A percentile compares a stretch with the other conserved stretches of the same genome.
Evolutionary conservation across 2,888 invertebrate genomes (phyloP).

Genomic region (Melanostoma scalare): DNA sequence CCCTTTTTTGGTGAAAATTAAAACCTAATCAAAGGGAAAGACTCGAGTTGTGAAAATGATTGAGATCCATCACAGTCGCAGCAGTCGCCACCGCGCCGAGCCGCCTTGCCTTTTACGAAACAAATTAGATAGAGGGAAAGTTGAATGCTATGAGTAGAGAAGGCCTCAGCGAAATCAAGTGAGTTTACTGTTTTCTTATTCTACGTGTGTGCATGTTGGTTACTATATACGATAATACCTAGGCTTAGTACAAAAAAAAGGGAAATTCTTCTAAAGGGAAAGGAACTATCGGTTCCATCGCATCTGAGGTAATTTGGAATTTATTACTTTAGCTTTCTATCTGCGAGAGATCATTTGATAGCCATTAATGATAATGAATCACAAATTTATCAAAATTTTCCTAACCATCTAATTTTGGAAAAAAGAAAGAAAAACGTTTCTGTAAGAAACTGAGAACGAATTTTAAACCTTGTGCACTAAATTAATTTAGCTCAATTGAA

Average conservation of each 20-base stretch:
- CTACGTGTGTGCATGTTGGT: constrained; percentile 6
- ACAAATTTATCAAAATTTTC: constrained; percentile 24
- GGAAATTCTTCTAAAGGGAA: constrained; percentile 31
- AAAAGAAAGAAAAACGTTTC: background rate
- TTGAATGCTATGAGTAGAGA: constrained; percentile 32
- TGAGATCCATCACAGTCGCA: constrained; percentile 20
- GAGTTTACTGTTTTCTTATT: constrained; percentile 40
- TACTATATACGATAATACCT: background rate
- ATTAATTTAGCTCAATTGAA: no score
- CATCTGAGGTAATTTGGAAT: constrained; percentile 37
- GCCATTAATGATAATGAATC: constrained; percentile 16
- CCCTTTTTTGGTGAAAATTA: constrained; percentile 42
- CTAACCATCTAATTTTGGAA: background rate
- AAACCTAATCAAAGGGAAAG: constrained; percentile 58
- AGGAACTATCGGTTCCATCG: constrained; percentile 17
- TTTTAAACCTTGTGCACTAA: no score
- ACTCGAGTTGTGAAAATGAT: constrained; percentile 37
- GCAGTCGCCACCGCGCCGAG: background rate
- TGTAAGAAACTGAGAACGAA: background rate
- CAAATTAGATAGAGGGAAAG: constrained; percentile 33
- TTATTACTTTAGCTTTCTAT: constrained; percentile 35
- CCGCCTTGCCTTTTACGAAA: constrained; percentile 43
- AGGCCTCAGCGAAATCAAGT: constrained; percentile 56
- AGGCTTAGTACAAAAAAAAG: constrained; percentile 1
- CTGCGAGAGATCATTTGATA: background rate